These are phyloP conservation scores for Strix uralensis DNA, from an alignment of 2,113 vertebrate genomes.

Conservation along the genomic window DNA sequence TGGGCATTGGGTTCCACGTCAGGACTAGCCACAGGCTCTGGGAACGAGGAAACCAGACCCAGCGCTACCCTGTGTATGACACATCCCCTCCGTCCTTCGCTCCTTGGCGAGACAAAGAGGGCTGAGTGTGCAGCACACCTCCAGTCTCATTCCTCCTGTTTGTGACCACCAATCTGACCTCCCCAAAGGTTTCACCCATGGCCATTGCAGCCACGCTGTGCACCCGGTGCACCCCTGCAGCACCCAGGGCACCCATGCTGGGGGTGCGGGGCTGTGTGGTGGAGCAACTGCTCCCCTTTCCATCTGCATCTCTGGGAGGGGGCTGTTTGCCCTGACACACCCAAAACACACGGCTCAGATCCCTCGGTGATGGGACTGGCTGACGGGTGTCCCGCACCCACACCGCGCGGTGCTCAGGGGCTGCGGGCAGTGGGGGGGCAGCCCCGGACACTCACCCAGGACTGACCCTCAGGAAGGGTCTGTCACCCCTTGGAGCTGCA, in stretches of 20 bases:
- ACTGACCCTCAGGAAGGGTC: background rate
- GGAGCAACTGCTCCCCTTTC: background rate
- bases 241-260: background rate
- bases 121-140: background rate
- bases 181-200: too few species aligned
- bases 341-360: accelerated
- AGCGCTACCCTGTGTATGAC: accelerated
- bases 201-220: background rate
- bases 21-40: background rate
- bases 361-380: too few species aligned
- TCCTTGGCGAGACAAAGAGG: background rate
- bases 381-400: background rate
- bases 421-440: too few species aligned
- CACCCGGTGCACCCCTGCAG: accelerated
- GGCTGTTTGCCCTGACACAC: background rate
- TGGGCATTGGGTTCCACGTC: background rate
- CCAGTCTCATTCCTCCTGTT: background rate
- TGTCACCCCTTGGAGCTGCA: background rate
- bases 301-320: background rate
- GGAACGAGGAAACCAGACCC: background rate
- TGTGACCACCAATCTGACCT: accelerated
- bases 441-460: background rate
- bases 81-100: background rate
- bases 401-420: background rate
- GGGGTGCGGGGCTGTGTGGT: accelerated